These are phyloP conservation scores for Platyura marginata DNA, from an alignment of 1,140 invertebrate genomes.

Conservation along the genomic window DNA sequence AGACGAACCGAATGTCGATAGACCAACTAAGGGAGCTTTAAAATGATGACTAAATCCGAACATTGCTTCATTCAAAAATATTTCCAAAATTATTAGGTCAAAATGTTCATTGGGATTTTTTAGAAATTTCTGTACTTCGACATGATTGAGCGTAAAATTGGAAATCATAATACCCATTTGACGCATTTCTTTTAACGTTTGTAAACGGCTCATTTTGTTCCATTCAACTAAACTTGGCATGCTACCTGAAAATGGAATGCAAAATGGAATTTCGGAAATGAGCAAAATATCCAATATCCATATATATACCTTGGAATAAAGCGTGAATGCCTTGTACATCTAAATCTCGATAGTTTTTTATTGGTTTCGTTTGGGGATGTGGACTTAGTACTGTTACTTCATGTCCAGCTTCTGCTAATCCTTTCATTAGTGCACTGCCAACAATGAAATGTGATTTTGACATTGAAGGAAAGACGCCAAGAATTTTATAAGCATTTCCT, in stretches of 20 bases:
- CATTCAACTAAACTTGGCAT: constrained; percentile 8
- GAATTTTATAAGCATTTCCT: constrained; percentile 12
- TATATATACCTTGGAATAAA: constrained; percentile 8
- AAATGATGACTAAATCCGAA: constrained; percentile 19
- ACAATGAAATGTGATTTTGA: constrained; percentile 36
- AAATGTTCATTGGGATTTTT: constrained; percentile 5
- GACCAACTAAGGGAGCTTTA: constrained; percentile 18
- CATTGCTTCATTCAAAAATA: constrained; percentile 17
- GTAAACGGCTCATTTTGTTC: constrained; percentile 5
- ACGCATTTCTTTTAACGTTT: background rate
- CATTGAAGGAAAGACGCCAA: constrained; percentile 26
- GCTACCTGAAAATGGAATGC: too few relatives aligned
- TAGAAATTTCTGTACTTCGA: background rate
- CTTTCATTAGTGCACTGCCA: constrained; percentile 24
- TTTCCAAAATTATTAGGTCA: constrained; percentile 19
- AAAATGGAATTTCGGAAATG: constrained; percentile 1
- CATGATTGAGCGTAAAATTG: background rate
- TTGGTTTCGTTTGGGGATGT: constrained; percentile 15
- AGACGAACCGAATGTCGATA: constrained; percentile 18
- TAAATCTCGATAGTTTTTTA: constrained; percentile 21
- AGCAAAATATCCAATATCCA: background rate
- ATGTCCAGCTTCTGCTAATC: constrained; percentile 25
- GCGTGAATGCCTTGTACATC: constrained; percentile 6
- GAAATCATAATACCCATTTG: background rate
- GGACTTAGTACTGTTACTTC: constrained; percentile 27